Percentiles rank a stretch among this genome's conserved stretches.
These are phyloP conservation scores for Hipparchia sbordonii DNA, from an alignment of 2,888 invertebrate species.

Conservation along the genomic window DNA sequence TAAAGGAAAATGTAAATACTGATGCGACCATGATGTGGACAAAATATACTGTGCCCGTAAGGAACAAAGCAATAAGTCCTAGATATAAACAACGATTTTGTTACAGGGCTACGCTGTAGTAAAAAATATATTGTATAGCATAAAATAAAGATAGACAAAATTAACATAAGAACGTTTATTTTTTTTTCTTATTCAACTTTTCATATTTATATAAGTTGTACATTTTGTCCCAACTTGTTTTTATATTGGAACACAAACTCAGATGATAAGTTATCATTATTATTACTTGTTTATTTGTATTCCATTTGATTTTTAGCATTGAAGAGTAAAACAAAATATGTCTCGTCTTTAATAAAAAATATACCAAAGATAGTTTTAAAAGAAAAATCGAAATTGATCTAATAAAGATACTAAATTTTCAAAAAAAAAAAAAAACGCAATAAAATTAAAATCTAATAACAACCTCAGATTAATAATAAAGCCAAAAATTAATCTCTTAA, in stretches of 20 bases:
- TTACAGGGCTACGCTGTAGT: neutral
- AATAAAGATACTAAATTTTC: too few relatives aligned
- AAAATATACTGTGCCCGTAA: slow-evolving; percentile 11
- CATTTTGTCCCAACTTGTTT: neutral
- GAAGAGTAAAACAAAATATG: too few relatives aligned
- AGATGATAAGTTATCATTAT: neutral
- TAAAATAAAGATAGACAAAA: slow-evolving; percentile 13
- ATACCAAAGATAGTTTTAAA: too few relatives aligned
- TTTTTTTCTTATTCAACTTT: slow-evolving; percentile 3
- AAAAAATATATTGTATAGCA: slow-evolving; percentile 12
- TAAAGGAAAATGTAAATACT: neutral
- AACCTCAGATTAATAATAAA: neutral
- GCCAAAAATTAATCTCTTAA: neutral
- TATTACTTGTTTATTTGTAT: too few relatives aligned
- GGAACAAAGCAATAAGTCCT: slow-evolving; percentile 18
- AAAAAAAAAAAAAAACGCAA: too few relatives aligned
- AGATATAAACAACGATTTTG: slow-evolving; percentile 10
- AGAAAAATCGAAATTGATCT: too few relatives aligned
- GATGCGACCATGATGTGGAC: neutral
- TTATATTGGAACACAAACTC: neutral
- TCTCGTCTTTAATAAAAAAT: too few relatives aligned
- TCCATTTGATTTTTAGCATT: neutral
- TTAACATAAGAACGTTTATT: slow-evolving; percentile 13
- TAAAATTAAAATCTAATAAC: too few relatives aligned
- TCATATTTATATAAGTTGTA: neutral